Percentiles rank a stretch among this genome's conserved stretches.
These are phyloP conservation scores for Tiphia femorata DNA, from an alignment of 2,888 invertebrate genomes.

Conservation along the genomic window DNA sequence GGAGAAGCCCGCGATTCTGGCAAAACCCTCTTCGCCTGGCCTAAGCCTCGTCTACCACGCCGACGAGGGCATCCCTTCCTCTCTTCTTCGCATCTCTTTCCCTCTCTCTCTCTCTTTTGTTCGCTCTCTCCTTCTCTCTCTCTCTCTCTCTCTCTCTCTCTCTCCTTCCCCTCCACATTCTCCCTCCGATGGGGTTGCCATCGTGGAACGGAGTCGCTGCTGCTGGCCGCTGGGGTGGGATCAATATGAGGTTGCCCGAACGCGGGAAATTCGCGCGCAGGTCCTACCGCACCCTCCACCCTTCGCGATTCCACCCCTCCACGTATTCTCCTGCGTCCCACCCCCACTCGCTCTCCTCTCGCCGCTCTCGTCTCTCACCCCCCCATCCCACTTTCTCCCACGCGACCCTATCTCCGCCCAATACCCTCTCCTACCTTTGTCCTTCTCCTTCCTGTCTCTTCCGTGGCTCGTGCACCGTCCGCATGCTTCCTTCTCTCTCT, in stretches of 20 bases:
- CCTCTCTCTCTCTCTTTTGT: slow-evolving; percentile 32
- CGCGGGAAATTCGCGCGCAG: slow-evolving; percentile 69
- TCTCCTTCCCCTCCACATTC: slow-evolving; percentile 6
- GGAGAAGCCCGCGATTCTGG: neutral
- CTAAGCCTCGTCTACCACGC: neutral
- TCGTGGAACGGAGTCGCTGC: slow-evolving; percentile 25
- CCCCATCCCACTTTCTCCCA: neutral
- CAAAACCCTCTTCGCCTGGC: neutral
- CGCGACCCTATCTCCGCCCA: slow-evolving; percentile 1
- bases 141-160: slow-evolving; percentile 12
- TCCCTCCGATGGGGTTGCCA: too few relatives aligned
- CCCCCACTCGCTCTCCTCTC: slow-evolving; percentile 30
- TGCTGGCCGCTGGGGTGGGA: slow-evolving; percentile 60
- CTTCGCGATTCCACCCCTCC: slow-evolving; percentile 16
- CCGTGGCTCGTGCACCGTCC: neutral
- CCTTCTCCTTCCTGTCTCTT: neutral
- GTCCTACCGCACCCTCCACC: slow-evolving; percentile 55
- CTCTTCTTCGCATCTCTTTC: slow-evolving; percentile 29
- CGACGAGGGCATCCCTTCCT: slow-evolving; percentile 2
- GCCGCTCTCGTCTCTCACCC: neutral
- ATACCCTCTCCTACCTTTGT: neutral
- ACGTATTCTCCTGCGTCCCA: slow-evolving; percentile 11
- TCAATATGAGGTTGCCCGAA: slow-evolving; percentile 69
- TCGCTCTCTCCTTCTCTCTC: slow-evolving; percentile 20
- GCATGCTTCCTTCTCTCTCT: slow-evolving; percentile 13